Conservation (phyloP, 2,888 invertebrate species). For the Congeria kusceri region DNA sequence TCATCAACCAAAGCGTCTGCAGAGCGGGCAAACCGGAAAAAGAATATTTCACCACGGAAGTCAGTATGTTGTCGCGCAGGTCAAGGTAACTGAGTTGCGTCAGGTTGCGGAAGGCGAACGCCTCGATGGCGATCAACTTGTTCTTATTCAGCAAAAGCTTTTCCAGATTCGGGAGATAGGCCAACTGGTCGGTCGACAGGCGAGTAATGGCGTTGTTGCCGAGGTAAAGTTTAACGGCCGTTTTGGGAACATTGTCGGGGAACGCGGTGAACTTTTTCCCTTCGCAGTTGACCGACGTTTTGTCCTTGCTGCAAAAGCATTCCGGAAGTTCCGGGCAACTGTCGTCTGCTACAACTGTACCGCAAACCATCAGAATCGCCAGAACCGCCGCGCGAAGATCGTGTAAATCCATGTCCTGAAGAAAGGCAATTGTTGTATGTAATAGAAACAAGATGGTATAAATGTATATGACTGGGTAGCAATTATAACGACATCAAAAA, state of each 20-base stretch:
- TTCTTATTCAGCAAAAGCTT: constrained; percentile 58
- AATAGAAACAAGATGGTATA: too few species aligned
- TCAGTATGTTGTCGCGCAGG: constrained; percentile 65
- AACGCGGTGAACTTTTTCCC: constrained; percentile 59
- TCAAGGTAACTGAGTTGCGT: constrained; percentile 52
- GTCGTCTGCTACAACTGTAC: constrained; percentile 10
- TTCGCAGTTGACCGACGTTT: constrained; percentile 71
- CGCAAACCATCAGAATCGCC: too few species aligned
- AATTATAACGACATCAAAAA: too few species aligned
- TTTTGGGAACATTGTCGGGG: constrained; percentile 62
- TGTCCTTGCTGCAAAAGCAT: constrained; percentile 71
- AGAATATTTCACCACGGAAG: constrained; percentile 48
- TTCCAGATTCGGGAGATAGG: constrained; percentile 47
- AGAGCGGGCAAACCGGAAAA: constrained; percentile 58
- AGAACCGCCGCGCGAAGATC: too few species aligned
- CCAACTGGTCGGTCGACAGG: constrained; percentile 40
- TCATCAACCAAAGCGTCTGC: constrained; percentile 53
- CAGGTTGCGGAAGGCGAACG: constrained; percentile 59
- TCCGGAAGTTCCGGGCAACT: constrained; percentile 47
- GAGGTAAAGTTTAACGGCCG: constrained; percentile 67
- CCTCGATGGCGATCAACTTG: constrained; percentile 55
- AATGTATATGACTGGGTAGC: too few species aligned
- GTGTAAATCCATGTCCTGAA: too few species aligned
- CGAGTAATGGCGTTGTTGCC: constrained; percentile 62
- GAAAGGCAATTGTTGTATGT: too few species aligned